Base-by-base conservation (phyloP, 2,113 vertebrate species). In the Clarias magur region DNA sequence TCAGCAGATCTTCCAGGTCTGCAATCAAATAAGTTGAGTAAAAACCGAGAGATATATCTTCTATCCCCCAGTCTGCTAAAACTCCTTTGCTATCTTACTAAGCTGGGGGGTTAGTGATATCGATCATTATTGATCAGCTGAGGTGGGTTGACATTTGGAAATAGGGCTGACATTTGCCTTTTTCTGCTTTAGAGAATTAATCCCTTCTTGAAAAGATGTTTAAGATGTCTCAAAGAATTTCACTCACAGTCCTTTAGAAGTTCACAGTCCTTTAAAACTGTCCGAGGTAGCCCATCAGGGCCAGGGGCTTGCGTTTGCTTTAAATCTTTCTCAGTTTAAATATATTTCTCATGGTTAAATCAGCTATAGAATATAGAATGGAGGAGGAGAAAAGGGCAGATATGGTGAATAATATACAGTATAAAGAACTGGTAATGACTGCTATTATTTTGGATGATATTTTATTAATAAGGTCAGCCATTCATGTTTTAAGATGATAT, bases 101-200 rank as follows among this genome's bases (percentile, higher is more conserved):
- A 25, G 59, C 80, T 42, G 30, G 56, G 27, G 34, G 30, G 10
- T 38, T 81, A 81, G 19, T 25, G 57, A 60, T 62, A 60, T 34
- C 12, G 79, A 60, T 60, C 19, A 38, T 23, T 19, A 81, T 15
- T 81, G 57, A 81, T 81, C 19, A 81, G 62, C 30, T 81, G 80
- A 60, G 30, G 80, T 81, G 11, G 57, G 79, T 81, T 81, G 56
- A 42, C 79, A 81, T 81, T 62, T 81, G 30, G 21, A 34, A 62
- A 81, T 60, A 81, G 19, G 57, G 21, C 21, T 81, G 59, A 81
- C 59, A 81, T 62, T 81, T 79, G 53, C 25, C 76, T 79, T 79
- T 76, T 57, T 30, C 76, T 57, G 19, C 42, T n/a, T 7, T 78
- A 4, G 53, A 54, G 56, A 17, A 80, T 60, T 80, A 60, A 80